phyloP scores from a whole-genome alignment of 2,797 vertebrate species.

The Onychomys torridus region DNA sequence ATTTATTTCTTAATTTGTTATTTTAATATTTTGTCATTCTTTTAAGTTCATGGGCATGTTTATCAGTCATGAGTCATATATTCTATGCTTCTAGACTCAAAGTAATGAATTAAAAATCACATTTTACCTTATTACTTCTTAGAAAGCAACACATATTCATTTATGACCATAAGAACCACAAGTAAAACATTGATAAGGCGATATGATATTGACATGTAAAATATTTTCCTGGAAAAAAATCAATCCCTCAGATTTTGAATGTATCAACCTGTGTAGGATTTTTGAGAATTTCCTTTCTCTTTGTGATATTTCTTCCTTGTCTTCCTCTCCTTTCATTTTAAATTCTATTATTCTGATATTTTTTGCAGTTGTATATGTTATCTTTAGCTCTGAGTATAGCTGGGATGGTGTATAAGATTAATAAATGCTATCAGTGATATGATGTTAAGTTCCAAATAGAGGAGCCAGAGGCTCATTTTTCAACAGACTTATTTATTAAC shows the following conservation, averaged over 20 bases:
- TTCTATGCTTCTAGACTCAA: not conserved
- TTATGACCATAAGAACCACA: not conserved
- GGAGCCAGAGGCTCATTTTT: not conserved
- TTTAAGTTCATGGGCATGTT: not conserved
- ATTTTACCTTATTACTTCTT: not conserved
- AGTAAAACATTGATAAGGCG: not conserved
- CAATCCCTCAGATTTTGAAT: not conserved
- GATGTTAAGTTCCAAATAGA: not conserved
- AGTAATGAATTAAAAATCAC: not conserved
- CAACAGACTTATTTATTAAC: not conserved
- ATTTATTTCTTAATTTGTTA: not conserved
- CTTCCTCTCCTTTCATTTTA: not conserved
- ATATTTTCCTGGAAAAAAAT: not conserved
- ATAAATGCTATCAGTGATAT: not conserved
- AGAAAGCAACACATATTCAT: not conserved
- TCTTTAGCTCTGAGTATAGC: rapidly evolving
- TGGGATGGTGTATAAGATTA: not conserved
- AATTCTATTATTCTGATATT: not conserved
- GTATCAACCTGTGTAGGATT: not conserved
- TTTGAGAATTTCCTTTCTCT: not conserved
- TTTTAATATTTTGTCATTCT: not conserved
- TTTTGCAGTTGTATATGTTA: rapidly evolving
- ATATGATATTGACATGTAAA: not conserved
- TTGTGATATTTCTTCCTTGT: not conserved
- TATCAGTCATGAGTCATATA: not conserved